Evolutionary conservation across 37 sponge, comb jelly and placozoan species (phyloP).

Genomic region (Axinella damicornis): DNA sequence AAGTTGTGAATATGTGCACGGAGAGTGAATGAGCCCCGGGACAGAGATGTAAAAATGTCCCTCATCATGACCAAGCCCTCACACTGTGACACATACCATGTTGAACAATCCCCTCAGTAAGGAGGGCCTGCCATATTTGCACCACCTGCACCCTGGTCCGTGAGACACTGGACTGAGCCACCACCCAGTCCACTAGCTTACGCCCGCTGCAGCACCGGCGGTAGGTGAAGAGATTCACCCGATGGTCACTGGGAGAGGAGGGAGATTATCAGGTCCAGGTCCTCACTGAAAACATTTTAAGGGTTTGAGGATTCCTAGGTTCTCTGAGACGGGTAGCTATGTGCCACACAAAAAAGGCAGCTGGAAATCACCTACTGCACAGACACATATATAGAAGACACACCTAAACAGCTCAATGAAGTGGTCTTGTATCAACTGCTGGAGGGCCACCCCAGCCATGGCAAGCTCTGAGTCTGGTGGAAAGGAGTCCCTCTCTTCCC

Average conservation of each 20-base stretch:
- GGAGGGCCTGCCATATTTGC: constrained; percentile 89
- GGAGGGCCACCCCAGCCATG: constrained; percentile 54
- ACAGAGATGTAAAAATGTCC: not conserved
- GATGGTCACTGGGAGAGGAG: constrained; percentile 24
- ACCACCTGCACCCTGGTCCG: constrained; percentile 72
- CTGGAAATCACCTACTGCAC: too few relatives aligned
- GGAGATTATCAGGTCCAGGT: too few relatives aligned
- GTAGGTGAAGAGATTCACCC: constrained; percentile 67
- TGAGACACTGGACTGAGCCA: constrained; percentile 49
- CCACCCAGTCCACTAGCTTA: constrained; percentile 83
- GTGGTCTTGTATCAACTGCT: constrained; percentile 66
- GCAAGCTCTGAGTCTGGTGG: constrained; percentile 49
- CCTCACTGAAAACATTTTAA: too few relatives aligned
- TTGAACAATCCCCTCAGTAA: constrained; percentile 77
- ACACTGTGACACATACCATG: constrained; percentile 62
- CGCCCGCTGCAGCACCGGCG: constrained; percentile 73
- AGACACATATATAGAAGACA: too few relatives aligned
- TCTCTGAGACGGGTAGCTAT: too few relatives aligned
- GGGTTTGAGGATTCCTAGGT: too few relatives aligned
- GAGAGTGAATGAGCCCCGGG: not conserved
- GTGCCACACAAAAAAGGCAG: too few relatives aligned
- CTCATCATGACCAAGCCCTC: not conserved
- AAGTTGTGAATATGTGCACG: not conserved
- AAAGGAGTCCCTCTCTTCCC: not conserved
- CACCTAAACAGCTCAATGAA: constrained; percentile 52